phyloP scores from a whole-genome alignment of 2,797 vertebrate genomes.

The Eleutherodactylus coqui region DNA sequence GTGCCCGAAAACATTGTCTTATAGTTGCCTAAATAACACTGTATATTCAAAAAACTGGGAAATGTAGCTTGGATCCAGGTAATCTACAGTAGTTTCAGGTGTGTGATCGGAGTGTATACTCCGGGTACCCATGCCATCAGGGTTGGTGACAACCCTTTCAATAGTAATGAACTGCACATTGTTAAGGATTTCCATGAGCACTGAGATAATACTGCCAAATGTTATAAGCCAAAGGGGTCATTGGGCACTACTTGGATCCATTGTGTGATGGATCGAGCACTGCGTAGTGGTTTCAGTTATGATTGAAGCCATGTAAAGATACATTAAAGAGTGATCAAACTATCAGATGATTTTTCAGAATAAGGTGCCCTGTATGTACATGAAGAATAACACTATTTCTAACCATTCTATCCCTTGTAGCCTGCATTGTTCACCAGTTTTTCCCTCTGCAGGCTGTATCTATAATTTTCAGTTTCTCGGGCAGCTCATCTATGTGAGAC shows the following conservation, averaged over 20 bases:
- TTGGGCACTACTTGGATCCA: background rate
- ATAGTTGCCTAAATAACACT: background rate
- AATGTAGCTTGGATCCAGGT: background rate
- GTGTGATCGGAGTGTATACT: background rate
- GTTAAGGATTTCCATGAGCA: background rate
- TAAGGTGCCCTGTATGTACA: too few species aligned
- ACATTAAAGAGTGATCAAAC: background rate
- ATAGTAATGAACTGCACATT: background rate
- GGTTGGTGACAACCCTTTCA: background rate
- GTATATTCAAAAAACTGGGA: background rate
- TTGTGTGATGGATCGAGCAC: background rate
- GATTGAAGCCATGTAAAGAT: too few species aligned
- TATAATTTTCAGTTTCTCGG: too few species aligned
- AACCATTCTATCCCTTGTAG: too few species aligned
- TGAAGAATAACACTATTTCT: too few species aligned
- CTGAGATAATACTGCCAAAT: background rate
- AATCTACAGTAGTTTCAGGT: background rate
- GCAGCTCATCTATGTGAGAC: too few species aligned
- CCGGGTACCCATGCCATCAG: background rate
- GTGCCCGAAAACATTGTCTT: background rate
- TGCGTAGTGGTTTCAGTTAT: background rate
- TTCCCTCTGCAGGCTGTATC: too few species aligned
- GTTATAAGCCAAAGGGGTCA: background rate
- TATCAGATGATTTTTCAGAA: too few species aligned
- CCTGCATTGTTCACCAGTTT: too few species aligned